Percentiles rank a stretch among this genome's conserved stretches.
These are phyloP conservation scores for Apotomis capreana DNA, from an alignment of 2,888 invertebrate species.

Conservation along the genomic window DNA sequence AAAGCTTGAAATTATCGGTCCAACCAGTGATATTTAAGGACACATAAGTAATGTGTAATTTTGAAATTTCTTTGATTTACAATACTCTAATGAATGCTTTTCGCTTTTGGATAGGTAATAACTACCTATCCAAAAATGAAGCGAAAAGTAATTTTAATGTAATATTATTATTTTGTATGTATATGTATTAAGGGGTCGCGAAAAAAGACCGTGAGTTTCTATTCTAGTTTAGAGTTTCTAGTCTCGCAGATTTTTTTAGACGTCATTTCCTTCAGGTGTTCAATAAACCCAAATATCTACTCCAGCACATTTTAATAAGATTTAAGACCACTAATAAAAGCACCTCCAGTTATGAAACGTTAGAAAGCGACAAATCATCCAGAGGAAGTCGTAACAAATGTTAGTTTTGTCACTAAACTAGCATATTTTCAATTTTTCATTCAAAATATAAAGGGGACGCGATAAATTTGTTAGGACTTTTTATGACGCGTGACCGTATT, in stretches of 20 bases:
- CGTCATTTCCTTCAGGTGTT: slow-evolving; percentile 49
- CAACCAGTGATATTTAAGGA: too few species aligned
- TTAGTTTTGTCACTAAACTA: slow-evolving; percentile 32
- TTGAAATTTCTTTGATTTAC: too few species aligned
- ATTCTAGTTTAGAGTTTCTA: too few species aligned
- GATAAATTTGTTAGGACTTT: slow-evolving; percentile 44
- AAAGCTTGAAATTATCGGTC: too few species aligned
- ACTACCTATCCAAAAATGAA: too few species aligned
- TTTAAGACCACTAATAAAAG: slow-evolving; percentile 9
- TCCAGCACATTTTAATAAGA: neutral
- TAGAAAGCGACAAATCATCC: slow-evolving; percentile 34
- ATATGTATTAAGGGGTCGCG: too few species aligned
- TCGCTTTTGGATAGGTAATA: too few species aligned
- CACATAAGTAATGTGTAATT: too few species aligned
- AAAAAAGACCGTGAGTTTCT: too few species aligned
- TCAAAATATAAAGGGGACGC: slow-evolving; percentile 45
- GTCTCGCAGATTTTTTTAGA: neutral
- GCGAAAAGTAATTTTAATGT: too few species aligned
- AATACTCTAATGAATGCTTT: too few species aligned
- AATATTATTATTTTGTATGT: too few species aligned
- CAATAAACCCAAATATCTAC: slow-evolving; percentile 9
- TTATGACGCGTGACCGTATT: slow-evolving; percentile 32
- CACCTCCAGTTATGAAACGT: slow-evolving; percentile 5
- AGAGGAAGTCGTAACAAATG: slow-evolving; percentile 39
- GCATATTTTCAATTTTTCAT: slow-evolving; percentile 34